phyloP scores from a whole-genome alignment of 2,888 invertebrate genomes.

The Podotricha telesiphe region DNA sequence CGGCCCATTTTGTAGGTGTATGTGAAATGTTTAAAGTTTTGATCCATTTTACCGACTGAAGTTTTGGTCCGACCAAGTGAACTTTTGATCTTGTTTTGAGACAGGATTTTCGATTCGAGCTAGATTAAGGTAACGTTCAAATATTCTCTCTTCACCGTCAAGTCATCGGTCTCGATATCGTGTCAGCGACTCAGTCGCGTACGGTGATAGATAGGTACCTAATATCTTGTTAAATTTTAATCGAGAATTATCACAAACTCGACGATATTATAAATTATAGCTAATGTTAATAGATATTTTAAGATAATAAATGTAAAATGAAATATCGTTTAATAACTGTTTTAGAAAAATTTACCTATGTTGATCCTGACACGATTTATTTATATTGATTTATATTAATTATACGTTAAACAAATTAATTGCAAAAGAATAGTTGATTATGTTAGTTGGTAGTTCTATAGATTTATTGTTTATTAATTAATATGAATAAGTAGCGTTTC shows the following conservation, averaged over 20 bases:
- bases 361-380: constrained; percentile 75
- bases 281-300: constrained; percentile 81
- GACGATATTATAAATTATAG: constrained; percentile 81
- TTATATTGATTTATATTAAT: constrained; percentile 66
- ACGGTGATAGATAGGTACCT: constrained; percentile 78
- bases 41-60: constrained; percentile 81
- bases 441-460: constrained; percentile 63
- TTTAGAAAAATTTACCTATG: constrained; percentile 84
- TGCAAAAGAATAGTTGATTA: constrained; percentile 53
- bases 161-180: constrained; percentile 64
- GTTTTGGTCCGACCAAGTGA: constrained; percentile 84
- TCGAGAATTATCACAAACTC: constrained; percentile 78
- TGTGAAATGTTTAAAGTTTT: constrained; percentile 66
- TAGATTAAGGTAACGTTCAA: constrained; percentile 69
- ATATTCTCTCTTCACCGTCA: constrained; percentile 72
- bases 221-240: constrained; percentile 82
- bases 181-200: constrained; percentile 63
- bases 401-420: constrained; percentile 66
- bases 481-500: constrained; percentile 74
- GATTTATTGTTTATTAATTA: constrained; percentile 54
- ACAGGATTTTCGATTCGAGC: constrained; percentile 75
- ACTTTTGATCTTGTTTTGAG: constrained; percentile 80
- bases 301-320: constrained; percentile 77
- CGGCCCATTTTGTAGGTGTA: constrained; percentile 42
- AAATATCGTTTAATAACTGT: constrained; percentile 77